phyloP scores from a whole-genome alignment of 2,888 invertebrate species.

The Geophilus truncorum region DNA sequence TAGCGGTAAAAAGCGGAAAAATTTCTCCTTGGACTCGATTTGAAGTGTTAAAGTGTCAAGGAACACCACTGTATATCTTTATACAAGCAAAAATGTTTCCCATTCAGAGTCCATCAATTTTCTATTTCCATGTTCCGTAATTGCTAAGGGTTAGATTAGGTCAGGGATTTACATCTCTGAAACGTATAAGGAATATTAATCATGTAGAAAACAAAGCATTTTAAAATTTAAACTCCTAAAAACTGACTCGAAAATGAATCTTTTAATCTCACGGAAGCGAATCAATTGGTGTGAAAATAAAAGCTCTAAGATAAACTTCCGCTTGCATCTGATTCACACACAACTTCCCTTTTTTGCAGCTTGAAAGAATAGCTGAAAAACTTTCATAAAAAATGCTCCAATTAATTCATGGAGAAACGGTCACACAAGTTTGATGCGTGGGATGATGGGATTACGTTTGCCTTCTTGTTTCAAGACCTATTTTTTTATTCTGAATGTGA shows the following conservation, averaged over 20 bases:
- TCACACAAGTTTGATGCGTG: neutral
- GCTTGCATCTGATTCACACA: neutral
- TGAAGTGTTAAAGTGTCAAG: constrained; percentile 1
- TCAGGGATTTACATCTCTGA: neutral
- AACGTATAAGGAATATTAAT: neutral
- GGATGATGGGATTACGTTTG: neutral
- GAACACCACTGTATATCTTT: neutral
- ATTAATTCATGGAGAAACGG: neutral
- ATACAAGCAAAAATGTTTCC: neutral
- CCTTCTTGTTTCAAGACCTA: neutral
- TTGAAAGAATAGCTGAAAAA: neutral
- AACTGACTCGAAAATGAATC: neutral
- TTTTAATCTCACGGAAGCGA: neutral
- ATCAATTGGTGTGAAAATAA: constrained; percentile 7
- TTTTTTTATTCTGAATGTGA: too few relatives aligned
- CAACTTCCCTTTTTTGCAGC: neutral
- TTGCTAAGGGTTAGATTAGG: neutral
- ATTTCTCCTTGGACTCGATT: neutral
- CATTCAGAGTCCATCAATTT: neutral
- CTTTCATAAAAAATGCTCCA: neutral
- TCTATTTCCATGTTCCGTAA: neutral
- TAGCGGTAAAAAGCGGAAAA: neutral
- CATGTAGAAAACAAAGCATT: neutral
- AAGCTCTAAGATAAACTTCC: neutral
- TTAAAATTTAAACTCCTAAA: neutral